Conservation (phyloP, 2,113 vertebrate species). For the Cottus gobio region DNA sequence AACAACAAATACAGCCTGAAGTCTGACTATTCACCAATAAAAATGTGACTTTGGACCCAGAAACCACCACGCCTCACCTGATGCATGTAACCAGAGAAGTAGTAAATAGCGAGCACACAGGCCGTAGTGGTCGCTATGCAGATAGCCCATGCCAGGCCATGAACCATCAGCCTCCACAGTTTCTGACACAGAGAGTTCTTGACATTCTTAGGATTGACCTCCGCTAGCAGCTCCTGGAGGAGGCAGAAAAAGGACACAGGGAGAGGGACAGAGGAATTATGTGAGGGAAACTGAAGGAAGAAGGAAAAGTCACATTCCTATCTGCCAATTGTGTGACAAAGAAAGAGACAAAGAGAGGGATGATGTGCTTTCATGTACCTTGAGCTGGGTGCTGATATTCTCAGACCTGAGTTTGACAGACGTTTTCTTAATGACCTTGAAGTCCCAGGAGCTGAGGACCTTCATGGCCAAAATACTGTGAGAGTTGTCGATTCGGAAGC, state of each 20-base stretch:
- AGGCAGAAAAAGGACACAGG: not conserved
- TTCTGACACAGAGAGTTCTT: conserved; percentile 47
- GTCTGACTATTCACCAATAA: not conserved
- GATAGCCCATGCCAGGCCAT: conserved; percentile 85
- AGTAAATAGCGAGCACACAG: conserved; percentile 79
- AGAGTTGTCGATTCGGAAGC: conserved; percentile 88
- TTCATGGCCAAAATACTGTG: conserved; percentile 83
- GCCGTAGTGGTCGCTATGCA: conserved; percentile 78
- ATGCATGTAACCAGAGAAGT: conserved; percentile 78
- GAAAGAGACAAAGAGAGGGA: not conserved
- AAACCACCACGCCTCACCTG: conserved; percentile 61
- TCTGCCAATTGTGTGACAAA: not conserved
- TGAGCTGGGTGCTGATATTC: conserved; percentile 90
- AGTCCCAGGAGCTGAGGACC: conserved; percentile 93
- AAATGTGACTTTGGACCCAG: not conserved
- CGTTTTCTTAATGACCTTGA: conserved; percentile 88
- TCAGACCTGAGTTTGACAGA: conserved; percentile 87
- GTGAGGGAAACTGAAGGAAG: not conserved
- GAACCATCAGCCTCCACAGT: conserved; percentile 52
- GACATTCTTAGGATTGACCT: conserved; percentile 59
- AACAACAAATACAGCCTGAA: not conserved
- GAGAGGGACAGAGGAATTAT: not conserved
- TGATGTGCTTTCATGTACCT: conserved; percentile 77
- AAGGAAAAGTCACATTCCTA: conserved; percentile 35
- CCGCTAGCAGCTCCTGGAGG: conserved; percentile 89